A percentile compares a stretch with the other conserved stretches of the same genome.
Evolutionary conservation across 2,113 vertebrate species (phyloP).

Genomic region (Argyrosomus japonicus): DNA sequence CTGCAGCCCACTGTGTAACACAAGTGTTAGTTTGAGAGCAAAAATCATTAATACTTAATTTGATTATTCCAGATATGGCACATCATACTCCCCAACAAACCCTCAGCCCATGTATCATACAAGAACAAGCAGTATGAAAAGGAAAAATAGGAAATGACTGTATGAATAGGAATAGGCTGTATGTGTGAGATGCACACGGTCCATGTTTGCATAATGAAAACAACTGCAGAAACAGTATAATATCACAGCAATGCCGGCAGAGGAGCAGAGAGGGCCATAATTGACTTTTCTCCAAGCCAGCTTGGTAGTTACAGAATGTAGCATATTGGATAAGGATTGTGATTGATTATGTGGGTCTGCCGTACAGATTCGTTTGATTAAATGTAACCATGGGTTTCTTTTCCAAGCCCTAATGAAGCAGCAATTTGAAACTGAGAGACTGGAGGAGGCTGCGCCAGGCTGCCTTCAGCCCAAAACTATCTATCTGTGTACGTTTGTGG

Average conservation of each 20-base stretch:
- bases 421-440: constrained; percentile 80
- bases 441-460: constrained; percentile 66
- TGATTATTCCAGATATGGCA: constrained; percentile 71
- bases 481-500: constrained; percentile 36
- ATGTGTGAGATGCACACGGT: constrained; percentile 44
- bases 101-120: constrained; percentile 54
- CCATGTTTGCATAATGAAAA: constrained; percentile 75
- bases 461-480: constrained; percentile 44
- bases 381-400: constrained; percentile 83
- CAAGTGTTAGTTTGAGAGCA: constrained; percentile 69
- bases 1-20: constrained; percentile 64
- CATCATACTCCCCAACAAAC: constrained; percentile 58
- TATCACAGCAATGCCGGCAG: constrained; percentile 54
- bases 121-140: constrained; percentile 43
- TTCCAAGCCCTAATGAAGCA: constrained; percentile 85
- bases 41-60: constrained; percentile 77
- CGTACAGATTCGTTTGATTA: constrained; percentile 84
- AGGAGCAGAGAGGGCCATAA: constrained; percentile 67
- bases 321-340: constrained; percentile 86
- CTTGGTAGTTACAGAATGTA: constrained; percentile 80
- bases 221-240: constrained; percentile 71
- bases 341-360: constrained; percentile 86
- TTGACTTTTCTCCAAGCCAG: constrained; percentile 81
- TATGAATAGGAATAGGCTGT: constrained; percentile 40
- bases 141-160: constrained; percentile 32